Evolutionary conservation across 2,797 vertebrate species (phyloP).

Genomic region (Arctocebus calabarensis): DNA sequence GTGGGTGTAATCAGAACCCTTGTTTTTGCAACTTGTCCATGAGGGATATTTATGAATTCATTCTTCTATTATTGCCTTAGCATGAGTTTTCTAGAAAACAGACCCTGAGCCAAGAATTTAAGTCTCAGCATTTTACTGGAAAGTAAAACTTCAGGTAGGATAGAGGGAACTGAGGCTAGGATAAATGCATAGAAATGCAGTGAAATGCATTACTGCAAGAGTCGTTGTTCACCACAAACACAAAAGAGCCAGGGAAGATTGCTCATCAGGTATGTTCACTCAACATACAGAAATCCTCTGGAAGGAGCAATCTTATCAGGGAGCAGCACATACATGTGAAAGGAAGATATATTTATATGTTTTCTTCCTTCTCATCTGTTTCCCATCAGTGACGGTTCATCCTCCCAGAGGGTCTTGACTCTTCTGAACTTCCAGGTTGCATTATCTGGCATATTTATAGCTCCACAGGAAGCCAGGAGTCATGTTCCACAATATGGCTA

Average conservation of each 20-base stretch:
- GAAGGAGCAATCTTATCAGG: background rate
- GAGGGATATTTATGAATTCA: background rate
- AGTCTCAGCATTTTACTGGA: background rate
- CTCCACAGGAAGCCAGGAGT: background rate
- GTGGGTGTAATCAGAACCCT: background rate
- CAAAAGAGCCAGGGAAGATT: background rate
- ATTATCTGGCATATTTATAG: no score
- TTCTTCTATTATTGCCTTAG: background rate
- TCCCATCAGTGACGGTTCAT: background rate
- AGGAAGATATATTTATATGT: no score
- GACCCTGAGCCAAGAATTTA: background rate
- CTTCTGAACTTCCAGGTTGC: background rate
- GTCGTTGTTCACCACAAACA: background rate
- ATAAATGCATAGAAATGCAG: background rate
- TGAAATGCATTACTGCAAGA: background rate
- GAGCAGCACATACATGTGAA: background rate
- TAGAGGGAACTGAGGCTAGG: background rate
- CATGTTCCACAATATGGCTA: fast-evolving
- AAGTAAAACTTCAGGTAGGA: background rate
- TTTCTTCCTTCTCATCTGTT: background rate
- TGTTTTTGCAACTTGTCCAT: background rate
- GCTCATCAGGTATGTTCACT: background rate
- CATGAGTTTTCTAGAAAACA: background rate
- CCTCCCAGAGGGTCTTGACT: background rate
- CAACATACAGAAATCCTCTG: background rate